phyloP scores from a whole-genome alignment of 2,113 vertebrate genomes.

The Phrynocephalus versicolor region DNA sequence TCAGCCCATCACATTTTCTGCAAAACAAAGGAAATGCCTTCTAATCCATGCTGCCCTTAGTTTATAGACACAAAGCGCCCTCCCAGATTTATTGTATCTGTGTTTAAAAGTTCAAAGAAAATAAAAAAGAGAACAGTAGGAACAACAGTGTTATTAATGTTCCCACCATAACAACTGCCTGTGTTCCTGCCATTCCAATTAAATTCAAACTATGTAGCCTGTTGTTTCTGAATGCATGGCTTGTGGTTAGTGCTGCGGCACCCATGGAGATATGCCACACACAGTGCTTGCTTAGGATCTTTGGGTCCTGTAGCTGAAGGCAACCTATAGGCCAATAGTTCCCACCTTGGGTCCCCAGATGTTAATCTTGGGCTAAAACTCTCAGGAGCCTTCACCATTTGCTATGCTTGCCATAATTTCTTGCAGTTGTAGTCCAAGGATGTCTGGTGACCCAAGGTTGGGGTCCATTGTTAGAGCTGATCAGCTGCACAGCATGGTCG shows the following conservation, averaged over 20 bases:
- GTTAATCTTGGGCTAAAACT: no score
- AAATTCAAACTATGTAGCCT: not conserved
- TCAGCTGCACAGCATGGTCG: no score
- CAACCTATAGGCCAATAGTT: no score
- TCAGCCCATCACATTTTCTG: not conserved
- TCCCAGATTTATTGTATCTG: not conserved
- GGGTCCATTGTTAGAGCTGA: no score
- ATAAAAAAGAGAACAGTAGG: not conserved
- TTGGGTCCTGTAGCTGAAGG: no score
- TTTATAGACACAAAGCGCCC: not conserved
- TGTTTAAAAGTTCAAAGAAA: not conserved
- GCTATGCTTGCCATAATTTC: no score
- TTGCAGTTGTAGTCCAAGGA: not conserved
- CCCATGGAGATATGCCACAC: no score
- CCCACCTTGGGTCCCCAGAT: no score
- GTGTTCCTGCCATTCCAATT: not conserved
- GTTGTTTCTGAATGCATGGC: no score
- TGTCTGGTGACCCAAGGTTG: no score
- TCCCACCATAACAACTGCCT: not conserved
- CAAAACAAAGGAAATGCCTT: constrained; percentile 6
- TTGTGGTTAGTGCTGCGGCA: no score
- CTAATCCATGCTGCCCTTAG: constrained; percentile 5
- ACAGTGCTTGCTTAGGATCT: no score
- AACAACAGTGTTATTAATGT: not conserved
- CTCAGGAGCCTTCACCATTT: not conserved